A percentile compares a stretch with the other conserved stretches of the same genome.
These are phyloP conservation scores for Cheirogaleus medius DNA, from an alignment of 2,113 vertebrate genomes.

Conservation along the genomic window DNA sequence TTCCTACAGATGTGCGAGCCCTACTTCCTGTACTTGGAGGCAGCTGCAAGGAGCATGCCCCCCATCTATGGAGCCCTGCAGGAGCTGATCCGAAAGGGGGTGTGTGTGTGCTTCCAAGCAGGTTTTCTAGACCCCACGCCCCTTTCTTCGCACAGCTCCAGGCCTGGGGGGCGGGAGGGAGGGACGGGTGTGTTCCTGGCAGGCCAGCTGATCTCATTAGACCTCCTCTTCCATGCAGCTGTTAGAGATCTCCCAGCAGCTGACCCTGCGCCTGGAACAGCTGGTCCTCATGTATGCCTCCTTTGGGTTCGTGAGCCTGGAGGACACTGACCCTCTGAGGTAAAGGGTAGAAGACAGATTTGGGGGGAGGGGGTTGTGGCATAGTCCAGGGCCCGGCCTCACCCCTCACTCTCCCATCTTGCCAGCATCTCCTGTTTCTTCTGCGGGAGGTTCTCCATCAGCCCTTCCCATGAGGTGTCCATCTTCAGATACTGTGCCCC, in stretches of 20 bases:
- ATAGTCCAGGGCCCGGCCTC: background rate
- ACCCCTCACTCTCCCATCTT: background rate
- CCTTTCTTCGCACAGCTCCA: background rate
- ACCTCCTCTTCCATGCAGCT: slow-evolving; percentile 76
- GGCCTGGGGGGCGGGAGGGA: background rate
- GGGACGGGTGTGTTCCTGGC: background rate
- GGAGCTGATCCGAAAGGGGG: slow-evolving; percentile 77
- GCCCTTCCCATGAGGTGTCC: slow-evolving; percentile 80
- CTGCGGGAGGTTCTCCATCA: slow-evolving; percentile 85
- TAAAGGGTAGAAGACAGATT: slow-evolving; percentile 57
- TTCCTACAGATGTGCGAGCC: slow-evolving; percentile 87
- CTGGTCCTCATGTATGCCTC: slow-evolving; percentile 86
- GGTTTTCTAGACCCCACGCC: background rate
- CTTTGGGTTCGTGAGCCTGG: slow-evolving; percentile 83
- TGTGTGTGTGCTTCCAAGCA: slow-evolving; percentile 56
- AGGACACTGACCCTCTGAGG: slow-evolving; percentile 86
- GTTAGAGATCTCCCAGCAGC: slow-evolving; percentile 89
- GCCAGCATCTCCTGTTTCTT: slow-evolving; percentile 88
- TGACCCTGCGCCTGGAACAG: slow-evolving; percentile 87
- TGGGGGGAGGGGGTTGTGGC: background rate
- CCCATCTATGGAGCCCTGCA: slow-evolving; percentile 67
- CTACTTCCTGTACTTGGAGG: slow-evolving; percentile 88
- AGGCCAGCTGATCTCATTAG: background rate
- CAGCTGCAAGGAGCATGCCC: slow-evolving; percentile 76
- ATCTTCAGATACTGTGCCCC: slow-evolving; percentile 87